Evolutionary conservation across 2,113 vertebrate species (phyloP).

Genomic region (Saimiri boliviensis): DNA sequence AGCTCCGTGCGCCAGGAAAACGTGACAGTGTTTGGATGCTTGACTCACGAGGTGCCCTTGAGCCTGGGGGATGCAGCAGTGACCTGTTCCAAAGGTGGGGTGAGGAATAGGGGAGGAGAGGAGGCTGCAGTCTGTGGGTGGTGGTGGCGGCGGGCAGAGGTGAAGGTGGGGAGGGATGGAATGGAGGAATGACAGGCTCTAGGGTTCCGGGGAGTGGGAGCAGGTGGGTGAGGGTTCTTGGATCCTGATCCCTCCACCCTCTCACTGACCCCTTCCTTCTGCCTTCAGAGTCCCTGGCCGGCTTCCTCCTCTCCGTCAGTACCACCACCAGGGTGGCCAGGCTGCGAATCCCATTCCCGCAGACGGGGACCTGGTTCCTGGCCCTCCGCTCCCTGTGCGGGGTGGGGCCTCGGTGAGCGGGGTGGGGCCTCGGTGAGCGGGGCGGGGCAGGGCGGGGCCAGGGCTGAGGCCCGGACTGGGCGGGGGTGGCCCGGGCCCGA

Average conservation of each 20-base stretch:
- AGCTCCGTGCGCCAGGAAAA: conserved; percentile 92
- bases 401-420: conserved; percentile 89
- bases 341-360: conserved; percentile 95
- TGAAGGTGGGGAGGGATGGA: background rate
- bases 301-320: conserved; percentile 93
- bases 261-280: background rate
- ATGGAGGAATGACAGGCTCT: background rate
- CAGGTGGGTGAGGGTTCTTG: background rate
- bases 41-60: conserved; percentile 96
- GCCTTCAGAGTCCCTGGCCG: conserved; percentile 88
- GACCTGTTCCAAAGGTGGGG: conserved; percentile 93
- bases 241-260: background rate
- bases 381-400: conserved; percentile 94
- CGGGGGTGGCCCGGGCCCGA: fast-evolving
- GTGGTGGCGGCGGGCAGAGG: no score
- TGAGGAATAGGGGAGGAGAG: background rate
- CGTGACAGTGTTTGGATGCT: conserved; percentile 94
- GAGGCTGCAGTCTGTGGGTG: background rate
- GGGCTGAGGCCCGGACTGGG: background rate
- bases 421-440: conserved; percentile 85
- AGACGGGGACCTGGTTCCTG: conserved; percentile 98
- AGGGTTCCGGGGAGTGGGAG: background rate
- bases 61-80: conserved; percentile 87
- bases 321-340: conserved; percentile 89
- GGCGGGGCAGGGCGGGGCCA: fast-evolving